Evolutionary conservation across 2,797 vertebrate genomes (phyloP), one percentile per base, ranked within the genome.

Genomic region (Amniataba percoides): DNA sequence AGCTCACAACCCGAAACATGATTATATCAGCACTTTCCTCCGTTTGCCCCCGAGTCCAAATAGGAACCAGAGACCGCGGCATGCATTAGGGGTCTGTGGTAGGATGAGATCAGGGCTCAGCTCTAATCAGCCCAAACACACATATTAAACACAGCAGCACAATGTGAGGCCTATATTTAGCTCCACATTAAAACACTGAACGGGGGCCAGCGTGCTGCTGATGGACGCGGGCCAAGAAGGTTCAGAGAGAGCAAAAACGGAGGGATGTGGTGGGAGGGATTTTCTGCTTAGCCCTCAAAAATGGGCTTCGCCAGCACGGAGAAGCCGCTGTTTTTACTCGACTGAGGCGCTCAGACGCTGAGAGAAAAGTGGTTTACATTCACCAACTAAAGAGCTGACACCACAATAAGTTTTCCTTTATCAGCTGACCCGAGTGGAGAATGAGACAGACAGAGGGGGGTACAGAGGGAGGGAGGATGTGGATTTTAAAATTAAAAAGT

Each of bases 151-250:
- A 62, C 81, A 82, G 84, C 87, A 39, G 91, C 88, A 89, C 88
- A 92, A 90, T 87, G 77, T 9, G 8, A 82, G 67, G 71, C 75
- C 89, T 94, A 93, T 93, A 93, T 93, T 94, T 94, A 94, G 93
- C 89, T 72, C 71, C 15, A 52, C 83, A 83, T 88, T 90, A 87
- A 91, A 91, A 89, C 79, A 73, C 69, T 71, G 88, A 86, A 60
- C 69, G 39, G 76, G 64, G 76, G 80, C 83, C 87, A 88, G 83
- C 65, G 7, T 46, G 82, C 74, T 21, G 67, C 27, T 11, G 78
- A 82, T 92, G 90, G 92, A 92, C 13, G 42, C 25, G 0, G 66
- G 88, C 89, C 91, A 91, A 77, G 49, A 45, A 60, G 83, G 87
- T 84, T 90, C 76, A 84, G 68, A 61, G 66, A 75, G 78, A 88